Base-by-base conservation (phyloP, 2,888 invertebrate genomes). In the Ditula angustiorana region DNA sequence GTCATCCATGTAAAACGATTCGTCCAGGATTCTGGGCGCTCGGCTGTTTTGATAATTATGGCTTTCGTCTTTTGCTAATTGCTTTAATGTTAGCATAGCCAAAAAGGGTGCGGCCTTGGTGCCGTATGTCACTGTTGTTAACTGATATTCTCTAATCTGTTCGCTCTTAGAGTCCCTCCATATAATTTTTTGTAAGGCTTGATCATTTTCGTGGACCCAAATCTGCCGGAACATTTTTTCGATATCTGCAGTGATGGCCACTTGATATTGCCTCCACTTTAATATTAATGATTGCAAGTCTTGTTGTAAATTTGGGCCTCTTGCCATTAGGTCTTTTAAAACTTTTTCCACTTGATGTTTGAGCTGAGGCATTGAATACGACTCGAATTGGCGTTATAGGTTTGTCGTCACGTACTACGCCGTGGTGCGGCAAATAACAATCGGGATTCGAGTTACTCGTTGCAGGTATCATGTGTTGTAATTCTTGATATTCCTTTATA, bases 391-490 rank as follows among this genome's bases (percentile, higher is more conserved):
- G 16, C 1, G 61, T 57, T 10, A 61, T 59, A 11, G 55, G 47
- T 5, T 61, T 59, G 5, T 67, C 67, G 13, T 13, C 23, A 3
- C 65, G 58, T 16, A n/a, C 13, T 8, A 65, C 65, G 24, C 53
- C 52, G 19, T 41, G 41, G 21, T 41, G 16, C 3, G 41, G 5
- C 8, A 41, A 41, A 41, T 41, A 41, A 19, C 16, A 19, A 8
- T 41, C 41, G 21, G 8, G n/a, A 2, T 2, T n/a, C 41, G 1
- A 1, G 2, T 41, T 19, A n/a, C n/a, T 41, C 19, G 52, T n/a
- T 13, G 47, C 35, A 1, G 49, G 56, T 55, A 33, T 63, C 70
- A 70, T 70, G 33, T 71, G 67, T 23, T 67, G 66, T 11, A 66
- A 35, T 23, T 47, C 5, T 28, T 24, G 2, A 52, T 66, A 70